Evolutionary conservation across 2,113 vertebrate species (phyloP).

Genomic region (Spea bombifrons): DNA sequence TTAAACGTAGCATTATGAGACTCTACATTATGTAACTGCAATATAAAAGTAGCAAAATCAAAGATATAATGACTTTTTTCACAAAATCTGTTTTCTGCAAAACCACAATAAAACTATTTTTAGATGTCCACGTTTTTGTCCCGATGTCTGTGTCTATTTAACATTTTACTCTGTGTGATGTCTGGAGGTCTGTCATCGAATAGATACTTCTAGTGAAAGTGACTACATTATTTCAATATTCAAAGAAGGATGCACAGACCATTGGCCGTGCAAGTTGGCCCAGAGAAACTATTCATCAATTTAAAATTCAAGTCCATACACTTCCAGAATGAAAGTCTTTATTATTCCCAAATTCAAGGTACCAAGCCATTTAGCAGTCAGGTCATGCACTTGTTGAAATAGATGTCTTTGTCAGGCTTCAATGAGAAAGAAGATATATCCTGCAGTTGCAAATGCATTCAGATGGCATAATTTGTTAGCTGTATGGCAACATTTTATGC

Average conservation of each 20-base stretch:
- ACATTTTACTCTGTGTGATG: neutral
- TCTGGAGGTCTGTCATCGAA: slow-evolving; percentile 5
- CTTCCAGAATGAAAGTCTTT: slow-evolving; percentile 6
- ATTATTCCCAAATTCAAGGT: slow-evolving; percentile 35
- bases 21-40: no score
- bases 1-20: no score
- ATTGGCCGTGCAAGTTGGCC: slow-evolving; percentile 18
- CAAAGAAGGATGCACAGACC: slow-evolving; percentile 9
- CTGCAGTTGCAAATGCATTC: slow-evolving; percentile 48
- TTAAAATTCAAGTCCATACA: slow-evolving; percentile 26
- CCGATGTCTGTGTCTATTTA: slow-evolving; percentile 1
- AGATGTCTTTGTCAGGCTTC: slow-evolving; percentile 52
- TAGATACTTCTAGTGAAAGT: slow-evolving; percentile 1
- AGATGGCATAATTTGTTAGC: slow-evolving; percentile 52
- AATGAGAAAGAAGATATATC: slow-evolving; percentile 52
- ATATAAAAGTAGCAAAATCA: no score
- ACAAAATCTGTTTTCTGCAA: neutral
- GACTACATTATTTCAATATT: slow-evolving; percentile 15
- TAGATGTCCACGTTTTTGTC: neutral
- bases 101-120: neutral
- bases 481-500: slow-evolving; percentile 44
- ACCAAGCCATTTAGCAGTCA: slow-evolving; percentile 46
- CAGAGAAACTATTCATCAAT: slow-evolving; percentile 36
- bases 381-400: slow-evolving; percentile 51
- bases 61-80: no score